phyloP scores from a whole-genome alignment of 1,140 invertebrate genomes.

The Drosophila ironensis region DNA sequence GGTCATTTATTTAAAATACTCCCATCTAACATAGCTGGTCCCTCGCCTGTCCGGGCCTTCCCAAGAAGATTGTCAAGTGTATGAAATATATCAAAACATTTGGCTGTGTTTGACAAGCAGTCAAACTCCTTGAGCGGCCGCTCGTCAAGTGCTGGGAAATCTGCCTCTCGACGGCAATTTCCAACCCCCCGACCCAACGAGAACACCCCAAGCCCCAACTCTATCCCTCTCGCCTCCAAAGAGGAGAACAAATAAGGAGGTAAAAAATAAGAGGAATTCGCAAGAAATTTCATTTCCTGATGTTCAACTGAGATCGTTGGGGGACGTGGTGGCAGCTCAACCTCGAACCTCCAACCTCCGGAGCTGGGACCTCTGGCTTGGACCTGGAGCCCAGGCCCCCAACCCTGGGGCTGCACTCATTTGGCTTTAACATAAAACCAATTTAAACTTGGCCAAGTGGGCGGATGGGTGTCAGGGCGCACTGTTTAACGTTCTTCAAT shows the following conservation, averaged over 20 bases:
- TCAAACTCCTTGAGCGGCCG: constrained; percentile 70
- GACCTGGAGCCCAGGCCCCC: constrained; percentile 2
- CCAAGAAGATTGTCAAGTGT: constrained; percentile 64
- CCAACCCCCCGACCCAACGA: not conserved
- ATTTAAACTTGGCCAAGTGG: constrained; percentile 68
- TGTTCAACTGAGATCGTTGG: constrained; percentile 49
- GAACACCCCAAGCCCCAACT: not conserved
- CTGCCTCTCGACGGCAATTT: constrained; percentile 39
- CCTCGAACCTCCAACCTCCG: not conserved
- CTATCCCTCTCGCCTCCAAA: not conserved
- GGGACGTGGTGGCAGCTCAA: not conserved
- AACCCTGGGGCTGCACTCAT: constrained; percentile 52
- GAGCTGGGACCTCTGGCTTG: not conserved
- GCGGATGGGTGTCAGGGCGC: constrained; percentile 5
- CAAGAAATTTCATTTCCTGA: constrained; percentile 78
- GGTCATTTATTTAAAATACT: constrained; percentile 66
- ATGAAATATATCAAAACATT: constrained; percentile 78
- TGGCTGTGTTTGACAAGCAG: constrained; percentile 74
- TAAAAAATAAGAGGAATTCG: constrained; percentile 51
- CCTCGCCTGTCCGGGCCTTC: not conserved
- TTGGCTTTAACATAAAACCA: constrained; percentile 80
- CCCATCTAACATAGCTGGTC: constrained; percentile 6
- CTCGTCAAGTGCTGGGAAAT: constrained; percentile 55
- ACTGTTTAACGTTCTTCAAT: constrained; percentile 61
- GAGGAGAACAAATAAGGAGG: constrained; percentile 19